A percentile compares a stretch with the other conserved stretches of the same genome.
Conservation (phyloP, 2,888 invertebrate species). For the Tromatobia lineatoria region DNA sequence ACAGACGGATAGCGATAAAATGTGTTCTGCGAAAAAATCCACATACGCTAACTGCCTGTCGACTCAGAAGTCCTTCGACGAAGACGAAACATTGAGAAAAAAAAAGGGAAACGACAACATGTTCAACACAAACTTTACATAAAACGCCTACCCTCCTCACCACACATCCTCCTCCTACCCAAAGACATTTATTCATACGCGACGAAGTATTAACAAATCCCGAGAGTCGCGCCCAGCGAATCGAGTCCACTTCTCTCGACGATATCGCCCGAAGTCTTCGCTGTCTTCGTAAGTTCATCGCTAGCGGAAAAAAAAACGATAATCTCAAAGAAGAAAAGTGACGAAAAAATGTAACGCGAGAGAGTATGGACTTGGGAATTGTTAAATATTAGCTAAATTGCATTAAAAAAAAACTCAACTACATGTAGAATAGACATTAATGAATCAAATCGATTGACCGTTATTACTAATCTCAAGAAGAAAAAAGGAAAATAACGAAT, state of each 20-base stretch:
- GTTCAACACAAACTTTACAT: slow-evolving; percentile 19
- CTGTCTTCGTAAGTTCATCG: slow-evolving; percentile 4
- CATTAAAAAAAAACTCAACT: slow-evolving; percentile 73
- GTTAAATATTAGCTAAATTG: slow-evolving; percentile 73
- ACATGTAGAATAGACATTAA: slow-evolving; percentile 80
- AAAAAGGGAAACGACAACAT: background rate
- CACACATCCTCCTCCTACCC: slow-evolving; percentile 17
- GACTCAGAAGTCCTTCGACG: slow-evolving; percentile 71
- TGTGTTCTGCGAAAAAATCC: slow-evolving; percentile 54
- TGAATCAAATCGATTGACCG: slow-evolving; percentile 80
- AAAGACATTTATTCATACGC: slow-evolving; percentile 76
- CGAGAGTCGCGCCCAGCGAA: slow-evolving; percentile 55
- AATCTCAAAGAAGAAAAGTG: slow-evolving; percentile 13
- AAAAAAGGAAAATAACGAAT: slow-evolving; percentile 74
- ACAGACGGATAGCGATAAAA: slow-evolving; percentile 26
- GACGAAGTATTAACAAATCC: slow-evolving; percentile 77
- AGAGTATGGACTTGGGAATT: slow-evolving; percentile 73
- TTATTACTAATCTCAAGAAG: slow-evolving; percentile 75
- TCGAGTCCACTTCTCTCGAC: slow-evolving; percentile 56
- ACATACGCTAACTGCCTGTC: slow-evolving; percentile 76
- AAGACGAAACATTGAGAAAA: slow-evolving; percentile 40
- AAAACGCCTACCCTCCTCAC: slow-evolving; percentile 15
- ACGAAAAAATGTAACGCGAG: slow-evolving; percentile 39
- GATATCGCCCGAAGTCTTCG: slow-evolving; percentile 21
- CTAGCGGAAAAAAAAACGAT: slow-evolving; percentile 22